Conservation (phyloP, 2,797 vertebrate genomes). For the Sebastes matsubarae region DNA sequence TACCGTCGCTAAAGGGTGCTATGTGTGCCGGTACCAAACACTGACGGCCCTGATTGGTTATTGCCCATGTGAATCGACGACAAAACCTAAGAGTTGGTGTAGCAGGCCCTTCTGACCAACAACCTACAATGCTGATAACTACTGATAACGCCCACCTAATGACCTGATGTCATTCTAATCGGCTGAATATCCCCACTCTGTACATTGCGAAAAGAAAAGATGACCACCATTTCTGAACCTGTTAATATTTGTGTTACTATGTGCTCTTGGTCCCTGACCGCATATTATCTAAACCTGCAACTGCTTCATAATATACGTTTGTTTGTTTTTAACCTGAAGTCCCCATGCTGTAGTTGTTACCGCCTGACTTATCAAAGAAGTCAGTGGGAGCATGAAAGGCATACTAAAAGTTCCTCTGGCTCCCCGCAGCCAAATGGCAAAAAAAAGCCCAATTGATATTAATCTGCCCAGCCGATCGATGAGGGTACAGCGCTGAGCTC, state of each 20-base stretch:
- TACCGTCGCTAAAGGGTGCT: no score
- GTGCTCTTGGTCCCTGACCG: neutral
- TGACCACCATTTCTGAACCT: neutral
- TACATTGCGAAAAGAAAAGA: neutral
- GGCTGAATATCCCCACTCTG: neutral
- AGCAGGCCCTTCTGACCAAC: neutral
- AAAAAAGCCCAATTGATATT: slow-evolving; percentile 61
- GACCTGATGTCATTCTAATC: neutral
- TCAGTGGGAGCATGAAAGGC: slow-evolving; percentile 28
- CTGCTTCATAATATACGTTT: neutral
- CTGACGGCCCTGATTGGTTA: neutral
- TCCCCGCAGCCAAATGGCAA: slow-evolving; percentile 45
- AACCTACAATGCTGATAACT: neutral
- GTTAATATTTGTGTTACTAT: neutral
- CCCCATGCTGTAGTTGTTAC: slow-evolving; percentile 11
- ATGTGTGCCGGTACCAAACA: neutral
- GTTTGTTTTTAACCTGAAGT: neutral
- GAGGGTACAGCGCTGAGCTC: slow-evolving; percentile 36
- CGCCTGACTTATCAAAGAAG: slow-evolving; percentile 34
- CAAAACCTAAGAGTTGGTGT: neutral
- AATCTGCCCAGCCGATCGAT: slow-evolving; percentile 64
- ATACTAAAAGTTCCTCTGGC: slow-evolving; percentile 60
- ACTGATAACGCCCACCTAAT: neutral
- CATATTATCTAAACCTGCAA: slow-evolving; percentile 4
- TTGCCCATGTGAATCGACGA: neutral